phyloP scores from a whole-genome alignment of 2,888 invertebrate species.

The Nephrotoma guestfalica region DNA sequence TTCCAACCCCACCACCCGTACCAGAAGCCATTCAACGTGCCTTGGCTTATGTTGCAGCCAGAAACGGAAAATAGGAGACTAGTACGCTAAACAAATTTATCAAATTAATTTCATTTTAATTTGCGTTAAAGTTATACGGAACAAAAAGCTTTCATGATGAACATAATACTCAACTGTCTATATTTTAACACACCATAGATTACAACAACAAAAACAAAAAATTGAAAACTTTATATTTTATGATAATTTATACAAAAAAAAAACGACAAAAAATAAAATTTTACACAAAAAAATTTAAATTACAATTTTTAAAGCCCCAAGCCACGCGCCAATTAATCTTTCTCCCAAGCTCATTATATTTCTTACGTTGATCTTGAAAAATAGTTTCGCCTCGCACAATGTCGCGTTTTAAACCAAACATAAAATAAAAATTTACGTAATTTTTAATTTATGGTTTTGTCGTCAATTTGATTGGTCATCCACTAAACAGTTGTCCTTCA shows the following conservation, averaged over 20 bases:
- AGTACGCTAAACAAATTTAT: background rate
- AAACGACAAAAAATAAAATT: background rate
- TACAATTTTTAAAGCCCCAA: background rate
- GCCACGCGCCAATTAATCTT: background rate
- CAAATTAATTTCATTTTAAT: background rate
- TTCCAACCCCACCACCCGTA: constrained; percentile 19
- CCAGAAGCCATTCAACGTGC: constrained; percentile 37
- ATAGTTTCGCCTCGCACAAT: background rate
- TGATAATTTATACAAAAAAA: background rate
- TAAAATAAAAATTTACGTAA: background rate
- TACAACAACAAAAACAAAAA: background rate
- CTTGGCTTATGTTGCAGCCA: constrained; percentile 17
- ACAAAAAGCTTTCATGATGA: background rate
- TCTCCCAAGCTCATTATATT: background rate
- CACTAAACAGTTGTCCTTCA: background rate
- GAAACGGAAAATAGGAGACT: background rate
- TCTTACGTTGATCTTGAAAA: background rate
- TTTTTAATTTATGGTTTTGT: background rate
- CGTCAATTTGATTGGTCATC: background rate
- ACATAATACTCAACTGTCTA: background rate
- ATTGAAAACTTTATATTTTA: background rate
- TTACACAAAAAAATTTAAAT: background rate
- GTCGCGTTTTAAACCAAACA: background rate
- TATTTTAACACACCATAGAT: background rate
- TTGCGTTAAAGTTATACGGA: background rate